Evolutionary conservation across 2,888 invertebrate species (phyloP).

Genomic region (Drosophila pegasa): DNA sequence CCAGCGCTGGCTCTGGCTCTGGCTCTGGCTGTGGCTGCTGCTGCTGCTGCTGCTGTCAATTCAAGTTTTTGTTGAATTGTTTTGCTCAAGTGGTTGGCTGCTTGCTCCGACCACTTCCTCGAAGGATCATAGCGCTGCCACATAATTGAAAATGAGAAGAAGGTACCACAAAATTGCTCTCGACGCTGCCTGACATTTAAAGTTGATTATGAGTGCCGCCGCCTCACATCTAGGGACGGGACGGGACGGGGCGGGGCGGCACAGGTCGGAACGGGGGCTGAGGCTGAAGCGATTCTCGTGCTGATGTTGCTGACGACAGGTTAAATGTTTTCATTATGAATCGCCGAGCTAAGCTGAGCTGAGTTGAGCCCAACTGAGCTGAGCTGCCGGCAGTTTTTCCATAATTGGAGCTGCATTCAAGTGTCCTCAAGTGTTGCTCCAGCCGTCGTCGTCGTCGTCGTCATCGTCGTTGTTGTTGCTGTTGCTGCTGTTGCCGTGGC

Average conservation of each 20-base stretch:
- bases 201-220: conserved; percentile 68
- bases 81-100: conserved; percentile 54
- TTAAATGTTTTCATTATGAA: conserved; percentile 81
- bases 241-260: background rate
- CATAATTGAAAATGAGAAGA: conserved; percentile 74
- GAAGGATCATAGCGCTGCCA: conserved; percentile 73
- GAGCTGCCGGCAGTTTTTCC: conserved; percentile 48
- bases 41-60: conserved; percentile 54
- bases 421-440: conserved; percentile 59
- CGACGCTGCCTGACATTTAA: conserved; percentile 62
- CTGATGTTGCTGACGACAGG: conserved; percentile 72
- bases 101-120: conserved; percentile 64
- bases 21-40: conserved; percentile 14
- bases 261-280: background rate
- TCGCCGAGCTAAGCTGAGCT: conserved; percentile 48
- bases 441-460: conserved; percentile 26
- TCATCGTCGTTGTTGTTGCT: conserved; percentile 13
- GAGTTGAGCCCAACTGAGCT: conserved; percentile 20
- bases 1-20: conserved; percentile 3
- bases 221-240: conserved; percentile 34
- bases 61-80: conserved; percentile 65
- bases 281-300: conserved; percentile 54
- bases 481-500: conserved; percentile 27
- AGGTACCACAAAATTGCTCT: conserved; percentile 65
- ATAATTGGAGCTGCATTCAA: conserved; percentile 78